Evolutionary conservation across 2,797 vertebrate genomes (phyloP), one percentile per base, ranked within the genome.

Genomic region (Ctenosaura bakeri): DNA sequence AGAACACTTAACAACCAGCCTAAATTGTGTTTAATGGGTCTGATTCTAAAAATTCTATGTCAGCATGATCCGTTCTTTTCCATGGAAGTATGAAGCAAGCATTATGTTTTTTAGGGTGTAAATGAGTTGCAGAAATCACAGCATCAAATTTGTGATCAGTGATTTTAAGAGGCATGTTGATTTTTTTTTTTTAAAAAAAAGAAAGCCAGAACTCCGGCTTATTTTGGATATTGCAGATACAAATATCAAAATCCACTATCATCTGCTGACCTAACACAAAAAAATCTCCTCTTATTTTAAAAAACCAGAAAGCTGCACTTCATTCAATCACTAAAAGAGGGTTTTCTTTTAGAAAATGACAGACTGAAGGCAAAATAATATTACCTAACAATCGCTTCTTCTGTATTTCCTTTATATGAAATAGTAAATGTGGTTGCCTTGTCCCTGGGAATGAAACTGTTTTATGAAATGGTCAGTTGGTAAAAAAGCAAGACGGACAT

Each of bases 1-100:
- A 64, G 90, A 91, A 92, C 89, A 91, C 88, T 94, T 90, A 83
- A 91, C 93, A 94, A 69, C 91, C 2, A 87, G 92, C 32, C 83
- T 91, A 95, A 92, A 91, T 46, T 89, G 88, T 74, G 82, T 93
- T 94, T 66, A n/a, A 74, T 87, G 80, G 74, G 64, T 92, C 87
- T 78, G 90, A 85, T 91, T 90, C 78, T 87, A 82, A 79, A 94
- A 38, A 35, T 52, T 26, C 29, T 16, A 42, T 35, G 6, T 32
- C 46, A 52, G n/a, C n/a, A 10, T n/a, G 13, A 74, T 66, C 29
- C 69, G 83, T 50, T 24, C 20, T 35, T 85, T 85, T 54, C 52
- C 54, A 86, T 29, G n/a, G 35, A 22, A 38, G 24, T 76, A 26
- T n/a, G 42, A 42, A 86, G 62, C 6, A 46, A 22, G 14, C 10